Percentiles rank a stretch among this genome's conserved stretches.
These are phyloP conservation scores for Pristionchus entomophagus DNA, from an alignment of 2,888 invertebrate species.

Conservation along the genomic window DNA sequence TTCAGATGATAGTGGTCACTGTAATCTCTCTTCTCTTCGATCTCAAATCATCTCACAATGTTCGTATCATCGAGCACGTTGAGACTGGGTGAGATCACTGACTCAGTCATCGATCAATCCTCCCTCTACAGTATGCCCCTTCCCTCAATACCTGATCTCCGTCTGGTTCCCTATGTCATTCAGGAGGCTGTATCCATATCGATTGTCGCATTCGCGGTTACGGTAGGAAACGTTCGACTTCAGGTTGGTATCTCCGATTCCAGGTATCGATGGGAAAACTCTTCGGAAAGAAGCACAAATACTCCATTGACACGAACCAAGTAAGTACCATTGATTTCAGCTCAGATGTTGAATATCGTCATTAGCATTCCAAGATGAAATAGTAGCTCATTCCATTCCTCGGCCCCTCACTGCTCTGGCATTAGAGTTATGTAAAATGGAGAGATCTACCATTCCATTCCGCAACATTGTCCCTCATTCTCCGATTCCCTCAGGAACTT, in stretches of 20 bases:
- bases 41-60: slow-evolving; percentile 73
- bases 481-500: slow-evolving; percentile 60
- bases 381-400: too few relatives aligned
- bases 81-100: slow-evolving; percentile 75
- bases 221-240: slow-evolving; percentile 66
- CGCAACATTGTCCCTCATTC: too few relatives aligned
- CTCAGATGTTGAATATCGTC: background rate
- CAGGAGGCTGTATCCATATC: slow-evolving; percentile 77
- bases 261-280: slow-evolving; percentile 78
- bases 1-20: slow-evolving; percentile 76
- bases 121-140: slow-evolving; percentile 67
- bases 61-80: slow-evolving; percentile 77
- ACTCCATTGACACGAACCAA: slow-evolving; percentile 78
- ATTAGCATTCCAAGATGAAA: too few relatives aligned
- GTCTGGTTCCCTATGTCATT: slow-evolving; percentile 78
- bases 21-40: slow-evolving; percentile 76
- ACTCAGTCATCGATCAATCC: background rate
- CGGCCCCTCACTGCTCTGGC: background rate
- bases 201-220: slow-evolving; percentile 79
- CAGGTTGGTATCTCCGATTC: background rate
- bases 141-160: slow-evolving; percentile 71
- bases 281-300: slow-evolving; percentile 78
- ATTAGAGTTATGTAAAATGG: too few relatives aligned
- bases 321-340: slow-evolving; percentile 60
- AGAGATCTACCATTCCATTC: too few relatives aligned